Conservation (phyloP, 64 coral and sea anemone genomes). For the Montipora efflorescens region DNA sequence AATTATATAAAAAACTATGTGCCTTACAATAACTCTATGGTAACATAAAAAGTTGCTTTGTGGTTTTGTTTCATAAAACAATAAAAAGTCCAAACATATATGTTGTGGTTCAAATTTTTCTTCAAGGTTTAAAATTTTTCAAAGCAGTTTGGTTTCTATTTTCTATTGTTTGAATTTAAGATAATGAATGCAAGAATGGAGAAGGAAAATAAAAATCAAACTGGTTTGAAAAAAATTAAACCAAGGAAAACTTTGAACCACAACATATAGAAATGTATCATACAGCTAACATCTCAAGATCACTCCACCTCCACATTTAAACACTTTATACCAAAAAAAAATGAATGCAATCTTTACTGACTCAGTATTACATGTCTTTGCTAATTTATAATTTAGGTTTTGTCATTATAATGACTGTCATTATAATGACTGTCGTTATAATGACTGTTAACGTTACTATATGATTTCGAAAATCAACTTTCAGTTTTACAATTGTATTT, state of each 20-base stretch:
- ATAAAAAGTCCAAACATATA: conserved; percentile 23
- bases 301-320: background rate
- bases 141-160: conserved; percentile 3
- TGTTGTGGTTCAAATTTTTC: conserved; percentile 4
- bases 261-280: background rate
- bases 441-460: background rate
- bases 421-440: background rate
- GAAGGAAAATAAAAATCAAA: conserved; percentile 4
- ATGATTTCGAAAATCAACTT: conserved; percentile 20
- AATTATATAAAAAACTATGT: conserved; percentile 3
- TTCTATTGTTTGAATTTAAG: conserved; percentile 3
- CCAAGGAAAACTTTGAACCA: background rate
- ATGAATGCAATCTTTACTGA: conserved; percentile 4
- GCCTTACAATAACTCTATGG: conserved; percentile 5
- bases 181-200: background rate
- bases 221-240: background rate
- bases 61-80: conserved; percentile 8
- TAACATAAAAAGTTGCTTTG: conserved; percentile 7
- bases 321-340: background rate
- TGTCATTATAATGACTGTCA: background rate
- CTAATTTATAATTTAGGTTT: conserved; percentile 24
- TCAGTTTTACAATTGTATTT: conserved; percentile 14
- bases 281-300: conserved; percentile 13
- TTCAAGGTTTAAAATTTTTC: conserved; percentile 3
- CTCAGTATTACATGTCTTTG: conserved; percentile 19